Percentiles rank a stretch among this genome's conserved stretches.
phyloP scores from a whole-genome alignment of 2,797 vertebrate genomes.

The Phalloptychus januarius region DNA sequence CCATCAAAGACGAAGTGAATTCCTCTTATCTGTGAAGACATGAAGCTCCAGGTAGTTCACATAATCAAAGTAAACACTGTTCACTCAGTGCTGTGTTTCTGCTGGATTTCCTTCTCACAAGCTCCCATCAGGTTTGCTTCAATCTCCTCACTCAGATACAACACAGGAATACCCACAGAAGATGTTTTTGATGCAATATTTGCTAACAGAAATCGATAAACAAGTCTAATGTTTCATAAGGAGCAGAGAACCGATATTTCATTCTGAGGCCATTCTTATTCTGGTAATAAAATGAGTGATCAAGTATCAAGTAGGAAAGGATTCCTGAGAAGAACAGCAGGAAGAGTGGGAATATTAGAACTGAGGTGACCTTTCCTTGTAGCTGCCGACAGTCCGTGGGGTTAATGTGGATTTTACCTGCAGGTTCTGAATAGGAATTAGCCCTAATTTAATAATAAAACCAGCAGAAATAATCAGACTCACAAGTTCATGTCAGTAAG shows the following conservation, averaged over 20 bases:
- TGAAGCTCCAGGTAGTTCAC: conserved; percentile 36
- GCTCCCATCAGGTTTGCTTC: conserved; percentile 24
- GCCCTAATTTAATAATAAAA: conserved; percentile 11
- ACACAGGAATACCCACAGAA: conserved; percentile 22
- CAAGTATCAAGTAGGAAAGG: conserved; percentile 40
- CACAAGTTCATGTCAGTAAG: not conserved
- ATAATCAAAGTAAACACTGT: conserved; percentile 20
- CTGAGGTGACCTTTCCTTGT: conserved; percentile 63
- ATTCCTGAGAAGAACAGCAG: conserved; percentile 48
- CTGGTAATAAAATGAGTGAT: conserved; percentile 17
- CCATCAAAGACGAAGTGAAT: conserved; percentile 4
- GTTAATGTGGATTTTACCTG: conserved; percentile 47
- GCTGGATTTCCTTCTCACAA: conserved; percentile 9
- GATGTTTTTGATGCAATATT: conserved; percentile 17
- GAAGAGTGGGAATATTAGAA: conserved; percentile 38
- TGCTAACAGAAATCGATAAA: conserved; percentile 33
- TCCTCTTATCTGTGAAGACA: conserved; percentile 39
- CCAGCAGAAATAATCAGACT: not conserved
- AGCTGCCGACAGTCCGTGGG: conserved; percentile 42
- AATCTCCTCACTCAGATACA: conserved; percentile 12
- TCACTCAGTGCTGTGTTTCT: conserved; percentile 15
- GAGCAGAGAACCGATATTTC: not conserved
- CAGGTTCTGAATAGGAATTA: conserved; percentile 21
- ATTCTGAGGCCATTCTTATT: conserved; percentile 38
- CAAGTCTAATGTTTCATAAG: conserved; percentile 24